Conservation (phyloP, 2,113 vertebrate genomes). For the Corapipo altera region DNA sequence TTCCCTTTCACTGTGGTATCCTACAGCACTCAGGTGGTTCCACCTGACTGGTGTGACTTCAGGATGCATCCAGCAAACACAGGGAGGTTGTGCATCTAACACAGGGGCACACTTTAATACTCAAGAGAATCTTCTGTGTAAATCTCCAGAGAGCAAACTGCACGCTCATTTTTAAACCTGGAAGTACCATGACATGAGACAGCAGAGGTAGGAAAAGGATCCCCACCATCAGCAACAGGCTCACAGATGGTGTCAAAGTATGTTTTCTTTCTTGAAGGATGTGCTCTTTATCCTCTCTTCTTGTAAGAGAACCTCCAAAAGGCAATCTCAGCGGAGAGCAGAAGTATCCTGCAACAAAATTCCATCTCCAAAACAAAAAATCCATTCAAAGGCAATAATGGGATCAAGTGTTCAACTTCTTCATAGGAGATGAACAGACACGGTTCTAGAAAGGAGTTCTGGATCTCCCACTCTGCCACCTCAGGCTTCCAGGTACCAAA, state of each 20-base stretch:
- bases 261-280: neutral
- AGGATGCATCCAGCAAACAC: neutral
- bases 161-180: neutral
- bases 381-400: neutral
- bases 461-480: neutral
- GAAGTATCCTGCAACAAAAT: neutral
- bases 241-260: neutral
- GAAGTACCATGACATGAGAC: neutral
- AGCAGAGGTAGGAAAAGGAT: neutral
- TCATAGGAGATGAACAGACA: neutral
- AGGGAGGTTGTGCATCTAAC: neutral
- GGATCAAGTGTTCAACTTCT: fast-evolving
- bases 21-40: neutral
- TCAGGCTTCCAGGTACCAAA: neutral
- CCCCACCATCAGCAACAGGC: neutral
- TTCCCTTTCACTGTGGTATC: neutral
- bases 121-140: neutral
- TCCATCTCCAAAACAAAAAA: neutral
- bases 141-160: neutral
- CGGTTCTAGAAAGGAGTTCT: neutral
- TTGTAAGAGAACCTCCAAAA: neutral
- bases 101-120: neutral
- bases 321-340: neutral
- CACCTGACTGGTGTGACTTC: neutral
- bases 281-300: neutral